phyloP scores from a whole-genome alignment of 2,888 invertebrate species.

The Drosophila atripex region DNA sequence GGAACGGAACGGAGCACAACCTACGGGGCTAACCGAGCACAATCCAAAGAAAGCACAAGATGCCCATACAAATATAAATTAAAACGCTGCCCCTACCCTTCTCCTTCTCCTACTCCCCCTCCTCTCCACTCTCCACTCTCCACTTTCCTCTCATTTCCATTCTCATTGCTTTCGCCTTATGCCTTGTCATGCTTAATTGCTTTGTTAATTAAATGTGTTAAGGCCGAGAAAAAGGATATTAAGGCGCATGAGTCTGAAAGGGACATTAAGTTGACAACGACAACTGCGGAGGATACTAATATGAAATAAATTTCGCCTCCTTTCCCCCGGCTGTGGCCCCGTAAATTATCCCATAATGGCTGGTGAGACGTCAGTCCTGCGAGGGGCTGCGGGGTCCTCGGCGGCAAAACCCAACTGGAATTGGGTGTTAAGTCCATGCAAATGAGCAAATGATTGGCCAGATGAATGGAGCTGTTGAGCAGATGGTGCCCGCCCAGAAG shows the following conservation, averaged over 20 bases:
- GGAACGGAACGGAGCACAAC: background rate
- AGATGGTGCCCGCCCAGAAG: background rate
- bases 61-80: slow-evolving; percentile 56
- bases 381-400: background rate
- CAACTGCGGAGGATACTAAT: slow-evolving; percentile 56
- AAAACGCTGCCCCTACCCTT: slow-evolving; percentile 58
- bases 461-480: background rate
- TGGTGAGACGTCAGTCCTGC: slow-evolving; percentile 23
- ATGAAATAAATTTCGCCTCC: slow-evolving; percentile 62
- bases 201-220: slow-evolving; percentile 78
- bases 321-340: slow-evolving; percentile 20
- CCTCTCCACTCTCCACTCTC: too few species aligned
- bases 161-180: slow-evolving; percentile 45
- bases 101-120: too few species aligned
- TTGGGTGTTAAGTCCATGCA: slow-evolving; percentile 61
- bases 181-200: slow-evolving; percentile 72
- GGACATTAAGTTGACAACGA: slow-evolving; percentile 67
- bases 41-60: slow-evolving; percentile 1
- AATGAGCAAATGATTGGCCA: slow-evolving; percentile 55
- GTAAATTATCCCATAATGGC: slow-evolving; percentile 69
- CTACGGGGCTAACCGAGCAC: background rate
- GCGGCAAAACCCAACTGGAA: slow-evolving; percentile 28
- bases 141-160: slow-evolving; percentile 28
- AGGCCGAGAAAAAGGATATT: slow-evolving; percentile 56
- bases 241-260: slow-evolving; percentile 37